Conservation (phyloP, 2,888 invertebrate species). For the Acanthoscelides obtectus region DNA sequence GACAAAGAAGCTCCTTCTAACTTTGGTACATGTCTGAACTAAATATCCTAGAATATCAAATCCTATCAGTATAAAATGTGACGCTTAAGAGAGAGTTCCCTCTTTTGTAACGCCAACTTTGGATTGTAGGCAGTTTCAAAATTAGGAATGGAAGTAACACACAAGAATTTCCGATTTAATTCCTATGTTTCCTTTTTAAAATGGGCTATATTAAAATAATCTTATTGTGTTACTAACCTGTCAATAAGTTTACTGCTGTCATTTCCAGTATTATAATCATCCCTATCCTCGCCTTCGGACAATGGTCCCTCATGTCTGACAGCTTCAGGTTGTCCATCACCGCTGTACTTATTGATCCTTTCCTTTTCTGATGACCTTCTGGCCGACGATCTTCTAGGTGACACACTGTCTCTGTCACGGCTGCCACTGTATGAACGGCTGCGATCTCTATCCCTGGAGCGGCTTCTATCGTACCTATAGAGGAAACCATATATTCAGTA, state of each 20-base stretch:
- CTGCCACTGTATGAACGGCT: conserved; percentile 50
- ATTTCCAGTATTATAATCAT: conserved; percentile 46
- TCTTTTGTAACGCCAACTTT: too few relatives aligned
- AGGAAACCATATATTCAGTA: too few relatives aligned
- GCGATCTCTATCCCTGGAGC: conserved; percentile 47
- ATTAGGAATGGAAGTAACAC: too few relatives aligned
- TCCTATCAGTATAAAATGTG: too few relatives aligned
- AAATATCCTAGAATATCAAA: too few relatives aligned
- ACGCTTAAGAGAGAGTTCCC: too few relatives aligned
- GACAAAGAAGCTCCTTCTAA: too few relatives aligned
- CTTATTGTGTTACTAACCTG: conserved; percentile 14
- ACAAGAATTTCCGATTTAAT: too few relatives aligned
- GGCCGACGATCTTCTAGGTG: background rate
- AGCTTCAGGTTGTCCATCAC: conserved; percentile 40
- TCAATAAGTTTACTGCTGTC: conserved; percentile 27
- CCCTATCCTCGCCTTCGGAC: conserved; percentile 57
- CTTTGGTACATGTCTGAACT: too few relatives aligned
- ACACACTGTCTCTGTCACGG: conserved; percentile 45
- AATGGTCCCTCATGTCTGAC: conserved; percentile 54
- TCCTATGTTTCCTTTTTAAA: too few relatives aligned
- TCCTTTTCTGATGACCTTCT: conserved; percentile 49
- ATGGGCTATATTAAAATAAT: background rate
- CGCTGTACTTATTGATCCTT: conserved; percentile 55
- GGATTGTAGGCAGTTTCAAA: too few relatives aligned
- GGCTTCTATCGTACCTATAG: conserved; percentile 54